These are phyloP conservation scores for Heterodera filipjevi DNA, from an alignment of 2,888 invertebrate genomes.

Conservation along the genomic window DNA sequence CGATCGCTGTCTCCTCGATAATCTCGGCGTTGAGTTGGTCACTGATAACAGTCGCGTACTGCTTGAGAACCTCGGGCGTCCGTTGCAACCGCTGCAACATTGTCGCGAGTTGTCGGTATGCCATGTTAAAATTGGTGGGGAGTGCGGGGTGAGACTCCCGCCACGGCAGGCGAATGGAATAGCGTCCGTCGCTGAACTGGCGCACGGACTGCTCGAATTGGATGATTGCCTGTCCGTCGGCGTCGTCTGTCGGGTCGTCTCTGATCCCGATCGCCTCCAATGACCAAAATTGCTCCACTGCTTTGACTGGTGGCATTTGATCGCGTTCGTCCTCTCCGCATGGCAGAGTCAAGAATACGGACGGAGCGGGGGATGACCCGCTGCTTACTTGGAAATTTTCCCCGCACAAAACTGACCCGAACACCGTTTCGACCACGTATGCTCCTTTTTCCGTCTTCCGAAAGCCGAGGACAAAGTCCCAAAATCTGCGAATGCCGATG, in stretches of 20 bases:
- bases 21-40: constrained; percentile 30
- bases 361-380: too few species aligned
- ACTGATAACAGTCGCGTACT: constrained; percentile 11
- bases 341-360: too few species aligned
- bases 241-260: constrained; percentile 5
- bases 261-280: constrained; percentile 13
- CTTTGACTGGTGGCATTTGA: not conserved
- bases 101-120: not conserved
- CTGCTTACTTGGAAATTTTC: not conserved
- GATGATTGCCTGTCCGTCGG: not conserved
- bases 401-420: not conserved
- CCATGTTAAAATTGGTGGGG: constrained; percentile 4
- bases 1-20: constrained; percentile 33
- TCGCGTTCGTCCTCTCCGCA: not conserved
- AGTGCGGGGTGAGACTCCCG: not conserved
- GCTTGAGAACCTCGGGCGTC: not conserved
- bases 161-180: not conserved
- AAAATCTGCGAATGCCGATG: not conserved
- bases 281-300: constrained; percentile 15
- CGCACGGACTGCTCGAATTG: constrained; percentile 3
- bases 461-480: not conserved
- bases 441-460: not conserved
- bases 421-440: not conserved
- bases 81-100: not conserved
- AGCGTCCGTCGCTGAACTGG: not conserved